These are phyloP conservation scores for Stomorhina lunata DNA, from an alignment of 2,888 invertebrate genomes.

Conservation along the genomic window DNA sequence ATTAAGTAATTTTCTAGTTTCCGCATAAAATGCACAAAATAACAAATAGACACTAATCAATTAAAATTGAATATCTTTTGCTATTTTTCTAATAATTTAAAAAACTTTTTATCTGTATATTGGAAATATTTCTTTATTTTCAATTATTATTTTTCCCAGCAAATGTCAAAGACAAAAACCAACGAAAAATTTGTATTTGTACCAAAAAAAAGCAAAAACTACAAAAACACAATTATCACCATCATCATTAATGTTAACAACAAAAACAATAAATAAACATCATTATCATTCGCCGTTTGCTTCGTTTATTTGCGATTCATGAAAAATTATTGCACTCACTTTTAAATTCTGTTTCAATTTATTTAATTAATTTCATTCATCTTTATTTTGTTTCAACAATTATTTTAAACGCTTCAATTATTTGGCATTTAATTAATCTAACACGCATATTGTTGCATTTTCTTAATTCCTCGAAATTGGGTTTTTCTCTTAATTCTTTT, in stretches of 20 bases:
- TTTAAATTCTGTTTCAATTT: neutral
- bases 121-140: neutral
- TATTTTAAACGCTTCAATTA: constrained; percentile 40
- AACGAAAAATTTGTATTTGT: no score
- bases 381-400: neutral
- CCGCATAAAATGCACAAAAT: constrained; percentile 1
- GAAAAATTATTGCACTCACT: neutral
- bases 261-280: no score
- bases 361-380: neutral
- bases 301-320: neutral
- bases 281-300: neutral
- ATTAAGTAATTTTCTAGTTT: constrained; percentile 36
- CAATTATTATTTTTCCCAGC: neutral
- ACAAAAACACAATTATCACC: neutral
- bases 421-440: constrained; percentile 29
- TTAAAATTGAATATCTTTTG: neutral
- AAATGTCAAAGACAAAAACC: constrained; percentile 57
- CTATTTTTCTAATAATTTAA: neutral
- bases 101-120: neutral
- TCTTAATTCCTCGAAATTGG: neutral
- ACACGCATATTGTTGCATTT: constrained; percentile 7
- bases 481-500: constrained; percentile 5
- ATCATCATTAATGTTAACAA: constrained; percentile 7
- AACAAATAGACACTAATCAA: neutral
- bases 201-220: constrained; percentile 10